Evolutionary conservation across 2,888 invertebrate genomes (phyloP), one percentile per base, ranked within the genome.

Genomic region (Noctua comes): DNA sequence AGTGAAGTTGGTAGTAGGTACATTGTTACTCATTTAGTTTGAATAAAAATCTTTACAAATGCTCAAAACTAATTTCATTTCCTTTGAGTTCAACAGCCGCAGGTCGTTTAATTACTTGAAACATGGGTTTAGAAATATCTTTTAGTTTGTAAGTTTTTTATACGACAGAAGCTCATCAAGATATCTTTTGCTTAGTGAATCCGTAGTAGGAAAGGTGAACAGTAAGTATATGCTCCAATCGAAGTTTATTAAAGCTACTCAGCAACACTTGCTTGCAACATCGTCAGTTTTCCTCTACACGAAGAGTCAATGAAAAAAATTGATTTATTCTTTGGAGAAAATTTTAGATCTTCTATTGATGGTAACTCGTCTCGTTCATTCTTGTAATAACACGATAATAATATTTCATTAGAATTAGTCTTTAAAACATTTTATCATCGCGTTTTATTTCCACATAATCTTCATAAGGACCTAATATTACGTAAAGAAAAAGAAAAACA

Each of bases 271-370:
- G 81, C 78, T 27, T 78, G 74, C 62, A 59, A 24, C 78, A 81
- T 27, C 2, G 81, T 18, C 4, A 78, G n/a, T 73, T 24, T 54
- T 24, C 18, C 51, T 27, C 7, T 27, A 46, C 78, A 78, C 36
- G 24, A 10, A 18, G 78, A 36, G 24, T 78, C 81, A 78, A 78
- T 78, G 27, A 81, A 78, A 46, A 78, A 78, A 46, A 78, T 81
- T 2, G 81, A 73, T 27, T 46, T 64, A 13, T 64, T 4, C 27
- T 81, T 81, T 36, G 81, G 74, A 54, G 51, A 64, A 36, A 81
- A 81, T 5, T 1, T 36, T 21, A 18, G 36, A 13, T 81, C 62
- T 11, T 79, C 62, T 7, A 21, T 7, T 81, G 62, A 81, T 21
- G 7, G 74, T 13, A 79, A 81, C 18, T 36, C 6, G 18, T 64